Evolutionary conservation across 2,797 vertebrate genomes (phyloP), one percentile per base, ranked within the genome.

Genomic region (Enteromius viviparus): DNA sequence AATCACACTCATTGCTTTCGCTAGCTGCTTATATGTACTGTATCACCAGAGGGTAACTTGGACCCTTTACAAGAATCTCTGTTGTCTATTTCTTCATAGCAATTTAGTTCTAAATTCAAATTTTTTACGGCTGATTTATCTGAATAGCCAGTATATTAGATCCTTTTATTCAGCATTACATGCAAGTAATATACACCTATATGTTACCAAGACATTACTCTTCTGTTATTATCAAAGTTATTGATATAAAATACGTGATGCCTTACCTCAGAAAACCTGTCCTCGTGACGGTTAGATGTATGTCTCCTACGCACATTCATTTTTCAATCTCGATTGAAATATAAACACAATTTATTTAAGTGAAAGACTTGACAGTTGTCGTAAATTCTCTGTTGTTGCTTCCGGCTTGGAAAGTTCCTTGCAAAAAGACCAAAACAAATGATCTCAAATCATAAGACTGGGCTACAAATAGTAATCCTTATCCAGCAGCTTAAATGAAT

Each of bases 21-120:
- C 32, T 51, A 23, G 45, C 29, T 55, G 49, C 3, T 11, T 2
- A 8, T n/a, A 75, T 49, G 8, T 5, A 19, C 45, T 12, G 21
- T 23, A 32, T 78, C 49, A 70, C 34, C 65, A 14, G 51, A 70
- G 23, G 26, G 66, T 80, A 40, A 71, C 60, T 17, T 29, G 26
- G 37, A 79, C 29, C 9, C 17, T n/a, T 72, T 71, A 42, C 65
- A 40, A 53, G 21, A 3, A 32, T 32, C 70, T 32, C 45, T 21
- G 47, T 32, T 51, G 15, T 71, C 17, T 32, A 60, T 4, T 32
- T 53, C 47, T 21, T 53, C 10, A 51, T 74, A 53, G 19, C 17
- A 29, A 32, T 72, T 72, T 9, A 12, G 17, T 53, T 53, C 10
- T 53, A 10, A 34, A 55, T 53, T 55, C 11, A n/a, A 55, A 37